Percentiles rank a stretch among this genome's conserved stretches.
phyloP scores from a whole-genome alignment of 2,888 invertebrate species.

The Pristionchus exspectatus region DNA sequence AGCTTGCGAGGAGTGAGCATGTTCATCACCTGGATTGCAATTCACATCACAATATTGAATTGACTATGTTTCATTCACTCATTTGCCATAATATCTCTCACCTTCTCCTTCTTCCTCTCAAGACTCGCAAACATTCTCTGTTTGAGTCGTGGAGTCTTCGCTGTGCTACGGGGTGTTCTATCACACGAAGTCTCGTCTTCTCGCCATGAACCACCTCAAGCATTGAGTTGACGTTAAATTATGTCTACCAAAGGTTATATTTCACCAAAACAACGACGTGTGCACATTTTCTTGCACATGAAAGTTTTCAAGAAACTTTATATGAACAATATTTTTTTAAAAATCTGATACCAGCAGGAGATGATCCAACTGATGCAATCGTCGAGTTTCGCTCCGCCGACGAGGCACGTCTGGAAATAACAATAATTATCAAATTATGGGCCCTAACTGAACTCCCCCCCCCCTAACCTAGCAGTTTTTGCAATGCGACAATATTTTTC shows the following conservation, averaged over 20 bases:
- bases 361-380: neutral
- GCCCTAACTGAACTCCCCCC: neutral
- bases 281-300: neutral
- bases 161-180: constrained; percentile 67
- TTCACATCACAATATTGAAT: neutral
- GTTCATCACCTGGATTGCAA: constrained; percentile 82
- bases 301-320: neutral
- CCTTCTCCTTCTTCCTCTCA: constrained; percentile 85
- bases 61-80: neutral
- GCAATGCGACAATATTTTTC: neutral
- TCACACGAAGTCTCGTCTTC: constrained; percentile 48
- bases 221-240: neutral
- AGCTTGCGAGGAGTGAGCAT: constrained; percentile 85
- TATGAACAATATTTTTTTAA: too few species aligned
- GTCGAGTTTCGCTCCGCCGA: neutral
- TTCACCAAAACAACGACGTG: too few species aligned
- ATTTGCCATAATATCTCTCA: neutral
- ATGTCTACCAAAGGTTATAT: neutral
- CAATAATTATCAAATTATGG: neutral
- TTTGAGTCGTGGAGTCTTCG: constrained; percentile 71
- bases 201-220: neutral
- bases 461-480: neutral
- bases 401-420: neutral
- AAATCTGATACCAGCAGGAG: neutral
- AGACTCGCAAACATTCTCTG: constrained; percentile 84